Evolutionary conservation across 2,797 vertebrate species (phyloP).

Genomic region (Eremophila alpestris): DNA sequence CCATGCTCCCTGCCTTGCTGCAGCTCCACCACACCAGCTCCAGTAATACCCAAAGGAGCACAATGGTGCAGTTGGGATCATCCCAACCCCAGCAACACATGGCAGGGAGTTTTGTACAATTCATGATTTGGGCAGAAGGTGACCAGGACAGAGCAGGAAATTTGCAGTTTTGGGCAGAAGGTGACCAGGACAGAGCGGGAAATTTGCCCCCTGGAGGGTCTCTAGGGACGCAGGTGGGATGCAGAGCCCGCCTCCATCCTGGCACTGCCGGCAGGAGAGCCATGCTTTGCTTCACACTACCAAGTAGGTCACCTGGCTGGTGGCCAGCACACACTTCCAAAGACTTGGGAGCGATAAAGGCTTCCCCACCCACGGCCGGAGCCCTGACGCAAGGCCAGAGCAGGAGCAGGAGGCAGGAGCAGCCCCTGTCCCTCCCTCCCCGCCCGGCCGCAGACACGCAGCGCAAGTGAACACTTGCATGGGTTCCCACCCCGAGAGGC

Average conservation of each 20-base stretch:
- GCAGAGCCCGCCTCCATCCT: background rate
- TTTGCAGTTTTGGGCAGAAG: too few relatives aligned
- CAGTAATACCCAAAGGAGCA: background rate
- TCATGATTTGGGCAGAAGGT: accelerated
- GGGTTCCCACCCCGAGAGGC: constrained; percentile 15
- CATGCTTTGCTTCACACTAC: background rate
- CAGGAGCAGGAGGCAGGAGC: background rate
- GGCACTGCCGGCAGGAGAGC: background rate
- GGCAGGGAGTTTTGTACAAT: background rate
- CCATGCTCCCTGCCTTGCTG: background rate
- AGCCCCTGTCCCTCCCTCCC: background rate
- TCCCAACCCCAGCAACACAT: accelerated
- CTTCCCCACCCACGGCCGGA: background rate
- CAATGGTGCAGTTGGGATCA: accelerated
- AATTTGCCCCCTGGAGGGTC: background rate
- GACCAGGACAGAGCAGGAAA: background rate
- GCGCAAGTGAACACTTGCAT: constrained; percentile 42
- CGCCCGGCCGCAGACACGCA: constrained; percentile 1
- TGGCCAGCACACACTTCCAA: background rate
- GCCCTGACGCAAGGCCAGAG: constrained; percentile 28
- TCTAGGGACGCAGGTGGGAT: background rate
- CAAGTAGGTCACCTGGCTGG: constrained; percentile 20
- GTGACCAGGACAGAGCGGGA: too few relatives aligned
- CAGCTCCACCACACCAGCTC: background rate
- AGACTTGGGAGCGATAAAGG: background rate